Conservation (phyloP, 2,888 invertebrate genomes). For the Troides aeacus region DNA sequence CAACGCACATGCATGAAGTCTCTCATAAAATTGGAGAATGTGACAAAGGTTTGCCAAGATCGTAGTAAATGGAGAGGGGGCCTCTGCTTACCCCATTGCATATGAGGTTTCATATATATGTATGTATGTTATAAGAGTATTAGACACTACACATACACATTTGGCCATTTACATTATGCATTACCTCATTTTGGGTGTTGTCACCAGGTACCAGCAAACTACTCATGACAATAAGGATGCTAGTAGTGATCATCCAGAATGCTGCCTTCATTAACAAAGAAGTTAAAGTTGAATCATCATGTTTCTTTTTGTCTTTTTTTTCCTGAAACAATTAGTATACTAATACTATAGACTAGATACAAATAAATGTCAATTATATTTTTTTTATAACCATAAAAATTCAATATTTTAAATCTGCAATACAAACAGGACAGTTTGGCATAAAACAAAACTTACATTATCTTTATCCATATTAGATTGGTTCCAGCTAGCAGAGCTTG, state of each 20-base stretch:
- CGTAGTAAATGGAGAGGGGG: no score
- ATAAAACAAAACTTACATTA: slow-evolving; percentile 11
- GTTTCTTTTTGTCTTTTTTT: slow-evolving; percentile 66
- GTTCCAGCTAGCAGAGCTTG: slow-evolving; percentile 45
- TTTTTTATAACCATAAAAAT: no score
- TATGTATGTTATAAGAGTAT: no score
- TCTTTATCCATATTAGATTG: slow-evolving; percentile 28
- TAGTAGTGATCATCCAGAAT: slow-evolving; percentile 89
- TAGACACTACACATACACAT: no score
- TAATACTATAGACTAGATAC: not conserved
- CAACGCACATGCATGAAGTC: no score
- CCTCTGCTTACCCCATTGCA: no score
- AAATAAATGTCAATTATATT: not conserved
- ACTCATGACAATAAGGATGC: slow-evolving; percentile 86
- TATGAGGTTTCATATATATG: no score
- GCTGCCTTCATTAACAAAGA: slow-evolving; percentile 87
- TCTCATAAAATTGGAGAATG: no score
- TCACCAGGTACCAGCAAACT: slow-evolving; percentile 85
- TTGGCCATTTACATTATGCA: no score
- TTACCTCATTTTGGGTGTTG: slow-evolving; percentile 86
- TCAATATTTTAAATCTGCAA: no score
- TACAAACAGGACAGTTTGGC: no score
- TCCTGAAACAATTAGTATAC: slow-evolving; percentile 45
- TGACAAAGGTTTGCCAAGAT: no score
- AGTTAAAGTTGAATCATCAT: slow-evolving; percentile 85